Conservation (phyloP, 2,797 vertebrate genomes). For the Lacerta bilineata region DNA sequence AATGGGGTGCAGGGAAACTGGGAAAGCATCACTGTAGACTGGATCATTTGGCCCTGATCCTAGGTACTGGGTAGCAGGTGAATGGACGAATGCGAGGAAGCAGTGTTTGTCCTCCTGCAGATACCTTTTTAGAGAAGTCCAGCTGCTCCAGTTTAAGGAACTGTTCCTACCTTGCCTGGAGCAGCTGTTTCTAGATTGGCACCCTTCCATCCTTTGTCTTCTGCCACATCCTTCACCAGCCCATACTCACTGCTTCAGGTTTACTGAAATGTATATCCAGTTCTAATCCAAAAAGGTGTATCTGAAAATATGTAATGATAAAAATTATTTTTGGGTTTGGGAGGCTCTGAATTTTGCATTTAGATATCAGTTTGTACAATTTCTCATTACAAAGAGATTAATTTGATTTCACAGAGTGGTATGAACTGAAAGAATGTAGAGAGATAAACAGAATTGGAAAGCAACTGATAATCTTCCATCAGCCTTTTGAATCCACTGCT, state of each 20-base stretch:
- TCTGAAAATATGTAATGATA: constrained; percentile 8
- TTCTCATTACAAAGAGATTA: not conserved
- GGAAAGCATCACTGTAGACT: not conserved
- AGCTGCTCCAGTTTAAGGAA: not conserved
- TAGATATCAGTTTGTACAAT: constrained; percentile 8
- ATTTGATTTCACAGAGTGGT: constrained; percentile 4
- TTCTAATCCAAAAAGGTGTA: not conserved
- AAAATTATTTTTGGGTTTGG: constrained; percentile 4
- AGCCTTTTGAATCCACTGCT: not conserved
- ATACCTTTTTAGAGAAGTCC: not conserved
- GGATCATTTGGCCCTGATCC: not conserved
- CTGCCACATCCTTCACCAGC: not conserved
- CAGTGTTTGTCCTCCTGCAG: not conserved
- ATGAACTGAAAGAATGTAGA: constrained; percentile 21
- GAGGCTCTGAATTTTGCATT: constrained; percentile 9
- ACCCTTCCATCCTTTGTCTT: not conserved
- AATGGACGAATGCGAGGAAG: not conserved
- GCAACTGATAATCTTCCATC: not conserved
- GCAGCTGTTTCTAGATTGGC: not conserved
- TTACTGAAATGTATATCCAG: not conserved
- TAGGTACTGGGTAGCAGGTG: not conserved
- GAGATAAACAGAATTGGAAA: constrained; percentile 29
- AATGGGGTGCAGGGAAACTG: not conserved
- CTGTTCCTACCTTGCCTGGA: not conserved
- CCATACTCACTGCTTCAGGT: not conserved